Conservation (phyloP, 1,140 invertebrate species). For the Grapholita molesta region DNA sequence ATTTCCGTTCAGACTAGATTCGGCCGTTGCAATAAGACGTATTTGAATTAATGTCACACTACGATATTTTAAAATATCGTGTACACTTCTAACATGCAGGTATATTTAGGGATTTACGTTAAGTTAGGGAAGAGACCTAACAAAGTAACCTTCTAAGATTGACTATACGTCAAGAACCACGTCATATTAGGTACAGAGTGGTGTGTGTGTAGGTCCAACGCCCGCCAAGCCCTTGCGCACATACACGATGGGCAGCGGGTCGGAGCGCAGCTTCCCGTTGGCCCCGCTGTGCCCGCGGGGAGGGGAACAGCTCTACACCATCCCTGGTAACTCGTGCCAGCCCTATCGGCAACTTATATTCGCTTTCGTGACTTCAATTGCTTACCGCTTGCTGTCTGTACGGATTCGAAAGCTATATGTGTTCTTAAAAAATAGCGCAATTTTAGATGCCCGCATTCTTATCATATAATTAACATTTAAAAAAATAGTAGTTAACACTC, state of each 20-base stretch:
- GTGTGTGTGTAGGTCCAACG: constrained; percentile 73
- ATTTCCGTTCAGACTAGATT: neutral
- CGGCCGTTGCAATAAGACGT: neutral
- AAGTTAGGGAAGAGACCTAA: neutral
- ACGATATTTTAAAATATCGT: too few relatives aligned
- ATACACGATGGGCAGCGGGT: constrained; percentile 74
- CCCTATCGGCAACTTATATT: constrained; percentile 40
- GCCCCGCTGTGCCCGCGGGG: constrained; percentile 70
- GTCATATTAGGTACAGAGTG: constrained; percentile 38
- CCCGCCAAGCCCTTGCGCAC: constrained; percentile 82
- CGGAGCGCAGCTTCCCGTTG: constrained; percentile 80
- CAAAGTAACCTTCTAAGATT: neutral
- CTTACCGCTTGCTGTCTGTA: constrained; percentile 49
- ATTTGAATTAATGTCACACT: too few relatives aligned
- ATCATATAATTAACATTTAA: neutral
- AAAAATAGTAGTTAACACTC: too few relatives aligned
- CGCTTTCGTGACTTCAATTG: constrained; percentile 57
- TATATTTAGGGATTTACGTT: neutral
- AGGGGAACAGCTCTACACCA: constrained; percentile 79
- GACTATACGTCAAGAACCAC: neutral
- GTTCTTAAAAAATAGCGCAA: neutral
- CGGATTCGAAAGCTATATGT: neutral
- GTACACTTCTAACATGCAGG: too few relatives aligned
- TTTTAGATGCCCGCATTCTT: neutral
- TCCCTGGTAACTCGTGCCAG: constrained; percentile 75